phyloP scores from a whole-genome alignment of 2,797 vertebrate species.

The Dryobates pubescens region DNA sequence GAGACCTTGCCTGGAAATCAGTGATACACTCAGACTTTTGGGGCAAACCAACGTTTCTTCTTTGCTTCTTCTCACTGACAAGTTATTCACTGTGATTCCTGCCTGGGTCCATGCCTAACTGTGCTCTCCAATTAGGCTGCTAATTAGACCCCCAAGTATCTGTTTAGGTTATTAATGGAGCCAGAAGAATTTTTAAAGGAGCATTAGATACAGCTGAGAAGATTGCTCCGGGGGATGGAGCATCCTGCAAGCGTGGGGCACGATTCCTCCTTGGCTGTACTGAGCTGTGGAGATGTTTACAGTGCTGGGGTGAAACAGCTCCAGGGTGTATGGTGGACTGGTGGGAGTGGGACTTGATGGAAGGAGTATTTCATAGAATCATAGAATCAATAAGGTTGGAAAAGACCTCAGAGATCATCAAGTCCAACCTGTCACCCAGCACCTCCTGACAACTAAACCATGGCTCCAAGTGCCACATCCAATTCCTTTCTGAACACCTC shows the following conservation, averaged over 20 bases:
- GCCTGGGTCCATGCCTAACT: neutral
- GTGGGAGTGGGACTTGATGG: neutral
- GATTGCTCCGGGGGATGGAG: neutral
- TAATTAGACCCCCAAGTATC: conserved; percentile 5
- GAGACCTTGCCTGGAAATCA: neutral
- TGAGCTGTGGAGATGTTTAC: neutral
- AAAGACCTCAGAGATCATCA: too few relatives aligned
- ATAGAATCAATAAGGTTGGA: too few relatives aligned
- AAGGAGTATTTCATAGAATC: neutral
- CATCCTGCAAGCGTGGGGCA: accelerated
- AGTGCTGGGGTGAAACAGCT: neutral
- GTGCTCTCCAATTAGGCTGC: neutral
- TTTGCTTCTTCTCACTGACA: neutral
- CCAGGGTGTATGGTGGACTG: accelerated
- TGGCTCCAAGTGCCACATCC: too few relatives aligned
- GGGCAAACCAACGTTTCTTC: too few relatives aligned
- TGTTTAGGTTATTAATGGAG: conserved; percentile 30
- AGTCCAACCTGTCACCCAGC: too few relatives aligned
- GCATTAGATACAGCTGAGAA: neutral
- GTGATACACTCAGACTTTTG: too few relatives aligned
- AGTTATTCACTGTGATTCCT: neutral
- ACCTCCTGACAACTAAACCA: too few relatives aligned
- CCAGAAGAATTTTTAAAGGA: neutral
- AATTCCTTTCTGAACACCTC: too few relatives aligned
- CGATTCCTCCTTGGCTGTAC: neutral